These are phyloP conservation scores for Lutjanus erythropterus DNA, from an alignment of 2,113 vertebrate species.

Conservation along the genomic window DNA sequence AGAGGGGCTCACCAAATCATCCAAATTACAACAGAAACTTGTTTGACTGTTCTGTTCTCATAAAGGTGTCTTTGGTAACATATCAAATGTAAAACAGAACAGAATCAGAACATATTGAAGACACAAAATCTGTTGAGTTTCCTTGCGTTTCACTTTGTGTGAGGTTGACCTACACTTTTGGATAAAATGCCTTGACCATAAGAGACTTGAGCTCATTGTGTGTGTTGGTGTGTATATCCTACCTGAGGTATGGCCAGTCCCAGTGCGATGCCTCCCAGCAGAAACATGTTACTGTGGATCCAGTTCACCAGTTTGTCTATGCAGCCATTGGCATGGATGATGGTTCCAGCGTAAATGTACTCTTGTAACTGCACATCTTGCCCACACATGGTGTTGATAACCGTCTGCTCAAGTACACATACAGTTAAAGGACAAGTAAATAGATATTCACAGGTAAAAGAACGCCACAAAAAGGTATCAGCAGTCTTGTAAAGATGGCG, in stretches of 20 bases:
- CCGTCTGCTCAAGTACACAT: conserved; percentile 70
- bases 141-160: no score
- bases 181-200: no score
- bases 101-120: no score
- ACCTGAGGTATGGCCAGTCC: conserved; percentile 95
- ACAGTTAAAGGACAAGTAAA: not conserved
- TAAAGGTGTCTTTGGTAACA: no score
- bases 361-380: conserved; percentile 86
- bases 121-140: no score
- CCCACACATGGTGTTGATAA: conserved; percentile 98
- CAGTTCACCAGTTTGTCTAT: conserved; percentile 94
- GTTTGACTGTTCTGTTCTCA: no score
- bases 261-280: conserved; percentile 91
- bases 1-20: conserved; percentile 1
- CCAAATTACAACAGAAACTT: no score
- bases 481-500: no score
- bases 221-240: not conserved
- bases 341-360: conserved; percentile 80
- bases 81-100: no score
- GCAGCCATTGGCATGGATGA: conserved; percentile 93
- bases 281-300: conserved; percentile 94
- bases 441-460: not conserved
- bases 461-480: fast-evolving
- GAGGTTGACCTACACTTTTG: no score
- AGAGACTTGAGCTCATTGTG: not conserved